phyloP scores from a whole-genome alignment of 2,797 vertebrate species.

The Odontamblyopus rebecca region DNA sequence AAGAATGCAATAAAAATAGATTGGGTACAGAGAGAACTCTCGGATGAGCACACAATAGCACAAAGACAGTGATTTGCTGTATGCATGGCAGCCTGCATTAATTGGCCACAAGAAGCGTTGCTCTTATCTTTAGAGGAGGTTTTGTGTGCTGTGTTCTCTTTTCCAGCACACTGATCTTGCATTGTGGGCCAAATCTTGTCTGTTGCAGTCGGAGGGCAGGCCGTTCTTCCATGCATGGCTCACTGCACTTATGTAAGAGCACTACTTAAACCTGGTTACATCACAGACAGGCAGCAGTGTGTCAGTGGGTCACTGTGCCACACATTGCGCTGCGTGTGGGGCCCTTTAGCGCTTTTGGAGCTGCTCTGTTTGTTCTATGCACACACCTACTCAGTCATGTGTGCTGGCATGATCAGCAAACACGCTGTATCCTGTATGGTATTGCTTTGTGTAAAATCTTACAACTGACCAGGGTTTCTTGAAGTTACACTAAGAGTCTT shows the following conservation, averaged over 20 bases:
- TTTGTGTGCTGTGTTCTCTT: slow-evolving; percentile 43
- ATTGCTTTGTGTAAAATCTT: neutral
- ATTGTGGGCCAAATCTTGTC: slow-evolving; percentile 56
- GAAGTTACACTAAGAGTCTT: neutral
- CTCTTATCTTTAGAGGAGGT: slow-evolving; percentile 30
- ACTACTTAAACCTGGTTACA: slow-evolving; percentile 75
- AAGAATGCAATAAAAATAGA: slow-evolving; percentile 15
- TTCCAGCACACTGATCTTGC: slow-evolving; percentile 53
- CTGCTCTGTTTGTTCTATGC: neutral
- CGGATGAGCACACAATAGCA: slow-evolving; percentile 22
- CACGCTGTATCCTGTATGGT: neutral
- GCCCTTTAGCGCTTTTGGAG: slow-evolving; percentile 25
- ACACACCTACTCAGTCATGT: slow-evolving; percentile 9
- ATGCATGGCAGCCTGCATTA: slow-evolving; percentile 28
- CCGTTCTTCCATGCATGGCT: slow-evolving; percentile 69
- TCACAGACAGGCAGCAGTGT: slow-evolving; percentile 71
- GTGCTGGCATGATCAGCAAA: neutral
- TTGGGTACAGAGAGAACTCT: slow-evolving; percentile 17
- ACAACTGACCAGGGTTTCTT: neutral
- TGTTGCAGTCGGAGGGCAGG: slow-evolving; percentile 65
- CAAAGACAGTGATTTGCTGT: slow-evolving; percentile 24
- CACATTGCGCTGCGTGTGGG: slow-evolving; percentile 37
- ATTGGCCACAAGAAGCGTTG: slow-evolving; percentile 43
- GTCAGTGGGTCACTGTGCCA: slow-evolving; percentile 78
- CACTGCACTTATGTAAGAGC: slow-evolving; percentile 75